phyloP scores from a whole-genome alignment of 2,113 vertebrate genomes.

The Urocitellus parryii region DNA sequence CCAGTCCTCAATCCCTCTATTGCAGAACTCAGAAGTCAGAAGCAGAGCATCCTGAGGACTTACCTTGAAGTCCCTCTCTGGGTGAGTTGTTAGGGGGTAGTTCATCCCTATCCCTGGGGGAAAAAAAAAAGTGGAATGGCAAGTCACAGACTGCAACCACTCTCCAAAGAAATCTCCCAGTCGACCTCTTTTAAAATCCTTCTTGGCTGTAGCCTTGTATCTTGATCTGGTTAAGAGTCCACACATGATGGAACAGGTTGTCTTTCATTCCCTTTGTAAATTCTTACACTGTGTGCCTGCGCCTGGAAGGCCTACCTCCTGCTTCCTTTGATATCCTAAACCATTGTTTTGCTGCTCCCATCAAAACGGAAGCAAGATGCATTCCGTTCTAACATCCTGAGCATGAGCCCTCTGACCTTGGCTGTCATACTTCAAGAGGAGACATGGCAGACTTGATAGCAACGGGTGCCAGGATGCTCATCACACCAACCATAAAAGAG shows the following conservation, averaged over 20 bases:
- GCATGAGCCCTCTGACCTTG: background rate
- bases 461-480: background rate
- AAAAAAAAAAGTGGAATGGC: background rate
- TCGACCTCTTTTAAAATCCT: background rate
- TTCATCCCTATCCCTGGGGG: background rate
- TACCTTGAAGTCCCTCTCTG: background rate
- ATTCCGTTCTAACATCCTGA: background rate
- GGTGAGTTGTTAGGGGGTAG: background rate
- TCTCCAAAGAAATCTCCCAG: background rate
- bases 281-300: background rate
- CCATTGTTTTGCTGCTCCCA: background rate
- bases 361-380: background rate
- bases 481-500: background rate
- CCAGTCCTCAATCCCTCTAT: background rate
- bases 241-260: background rate
- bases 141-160: background rate
- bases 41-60: background rate
- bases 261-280: background rate
- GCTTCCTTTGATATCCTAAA: background rate
- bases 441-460: background rate
- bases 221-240: background rate
- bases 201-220: slow-evolving; percentile 4
- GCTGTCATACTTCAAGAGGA: background rate
- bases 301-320: background rate
- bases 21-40: background rate